Percentiles rank a stretch among this genome's conserved stretches.
phyloP scores from a whole-genome alignment of 2,113 vertebrate genomes.

The Brachionichthys hirsutus region DNA sequence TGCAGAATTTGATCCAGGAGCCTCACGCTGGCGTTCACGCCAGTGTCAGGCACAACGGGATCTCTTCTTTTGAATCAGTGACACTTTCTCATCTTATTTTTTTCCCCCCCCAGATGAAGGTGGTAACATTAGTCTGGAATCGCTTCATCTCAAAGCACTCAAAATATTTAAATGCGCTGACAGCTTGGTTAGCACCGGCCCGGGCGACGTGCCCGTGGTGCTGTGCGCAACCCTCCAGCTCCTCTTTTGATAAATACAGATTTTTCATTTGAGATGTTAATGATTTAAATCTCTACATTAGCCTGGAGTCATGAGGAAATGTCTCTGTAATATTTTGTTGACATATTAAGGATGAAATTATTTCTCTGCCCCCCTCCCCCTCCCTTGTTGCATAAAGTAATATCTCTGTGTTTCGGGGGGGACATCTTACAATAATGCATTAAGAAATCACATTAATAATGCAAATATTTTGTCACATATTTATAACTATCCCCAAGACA shows the following conservation, averaged over 20 bases:
- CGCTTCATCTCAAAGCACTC: constrained; percentile 16
- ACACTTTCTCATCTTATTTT: constrained; percentile 54
- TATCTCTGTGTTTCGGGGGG: constrained; percentile 64
- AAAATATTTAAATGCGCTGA: background rate
- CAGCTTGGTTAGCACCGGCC: background rate
- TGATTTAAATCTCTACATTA: constrained; percentile 39
- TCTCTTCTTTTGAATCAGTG: constrained; percentile 72
- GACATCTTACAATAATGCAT: constrained; percentile 70
- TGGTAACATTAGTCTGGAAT: constrained; percentile 40
- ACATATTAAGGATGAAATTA: constrained; percentile 62
- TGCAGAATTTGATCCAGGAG: constrained; percentile 74
- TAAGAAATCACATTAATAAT: constrained; percentile 82
- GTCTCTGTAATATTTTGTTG: constrained; percentile 55
- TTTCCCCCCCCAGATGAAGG: constrained; percentile 35
- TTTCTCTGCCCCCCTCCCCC: background rate
- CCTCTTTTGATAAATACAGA: constrained; percentile 25
- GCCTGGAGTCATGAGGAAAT: constrained; percentile 53
- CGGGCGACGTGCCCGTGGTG: background rate
- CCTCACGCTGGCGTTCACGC: constrained; percentile 66
- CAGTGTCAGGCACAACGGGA: constrained; percentile 71
- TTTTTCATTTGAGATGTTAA: constrained; percentile 30
- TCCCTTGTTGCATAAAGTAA: constrained; percentile 43
- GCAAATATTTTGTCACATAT: constrained; percentile 82
- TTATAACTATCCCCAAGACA: constrained; percentile 83
- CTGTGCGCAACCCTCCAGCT: constrained; percentile 2